A percentile compares a stretch with the other conserved stretches of the same genome.
phyloP scores from a whole-genome alignment of 2,113 vertebrate genomes.

The Phyllostomus hastatus region DNA sequence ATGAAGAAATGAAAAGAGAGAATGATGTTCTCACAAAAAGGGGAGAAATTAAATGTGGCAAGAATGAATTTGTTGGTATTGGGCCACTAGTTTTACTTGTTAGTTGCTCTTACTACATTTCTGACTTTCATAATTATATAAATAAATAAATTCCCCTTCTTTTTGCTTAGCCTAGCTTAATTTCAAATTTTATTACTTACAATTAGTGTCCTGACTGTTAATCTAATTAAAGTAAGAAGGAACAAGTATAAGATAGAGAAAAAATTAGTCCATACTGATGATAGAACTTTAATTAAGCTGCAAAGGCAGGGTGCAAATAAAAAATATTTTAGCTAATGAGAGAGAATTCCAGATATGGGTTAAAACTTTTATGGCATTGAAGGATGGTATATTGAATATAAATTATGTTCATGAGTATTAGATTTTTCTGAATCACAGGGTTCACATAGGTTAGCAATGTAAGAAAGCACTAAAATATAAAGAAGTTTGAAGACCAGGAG shows the following conservation, averaged over 20 bases:
- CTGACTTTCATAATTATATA: background rate
- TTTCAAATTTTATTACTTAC: background rate
- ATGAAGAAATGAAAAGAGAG: background rate
- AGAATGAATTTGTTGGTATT: background rate
- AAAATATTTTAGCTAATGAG: background rate
- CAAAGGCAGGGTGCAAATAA: background rate
- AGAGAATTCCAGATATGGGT: background rate
- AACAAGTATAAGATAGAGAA: background rate
- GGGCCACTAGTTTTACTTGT: background rate
- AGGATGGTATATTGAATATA: background rate
- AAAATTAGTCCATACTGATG: background rate
- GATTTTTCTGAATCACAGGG: background rate
- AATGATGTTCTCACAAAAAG: background rate
- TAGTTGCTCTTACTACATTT: background rate
- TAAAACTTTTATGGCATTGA: fast-evolving
- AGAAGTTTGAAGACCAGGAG: background rate
- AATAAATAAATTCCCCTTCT: background rate
- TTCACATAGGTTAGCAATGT: background rate
- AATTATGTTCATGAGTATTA: background rate
- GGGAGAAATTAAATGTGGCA: background rate
- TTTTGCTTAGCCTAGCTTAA: background rate
- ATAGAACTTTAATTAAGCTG: background rate
- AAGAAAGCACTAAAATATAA: background rate
- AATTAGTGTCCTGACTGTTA: background rate
- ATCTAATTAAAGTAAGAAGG: background rate